Percentiles rank a stretch among this genome's conserved stretches.
phyloP scores from a whole-genome alignment of 2,888 invertebrate genomes.

The Lycia hirtaria region DNA sequence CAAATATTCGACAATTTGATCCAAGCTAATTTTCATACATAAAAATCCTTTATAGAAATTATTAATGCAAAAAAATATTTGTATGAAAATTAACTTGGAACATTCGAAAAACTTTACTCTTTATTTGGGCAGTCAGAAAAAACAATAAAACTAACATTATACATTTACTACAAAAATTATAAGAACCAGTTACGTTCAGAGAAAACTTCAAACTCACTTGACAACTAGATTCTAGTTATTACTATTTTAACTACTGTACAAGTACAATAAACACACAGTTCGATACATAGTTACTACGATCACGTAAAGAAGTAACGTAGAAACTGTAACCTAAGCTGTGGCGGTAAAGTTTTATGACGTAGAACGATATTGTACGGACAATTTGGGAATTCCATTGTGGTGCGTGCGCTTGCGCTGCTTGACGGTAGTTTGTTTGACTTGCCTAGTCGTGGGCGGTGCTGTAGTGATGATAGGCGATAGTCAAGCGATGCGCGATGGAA shows the following conservation, averaged over 20 bases:
- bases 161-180: no score
- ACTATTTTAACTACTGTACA: background rate
- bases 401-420: constrained; percentile 11
- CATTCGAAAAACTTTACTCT: no score
- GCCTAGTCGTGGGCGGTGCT: constrained; percentile 40
- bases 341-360: constrained; percentile 19
- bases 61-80: no score
- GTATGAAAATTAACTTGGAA: no score
- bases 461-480: constrained; percentile 10
- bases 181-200: background rate
- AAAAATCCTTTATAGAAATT: no score
- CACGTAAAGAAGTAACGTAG: background rate
- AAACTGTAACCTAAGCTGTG: background rate
- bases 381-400: constrained; percentile 58
- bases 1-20: no score
- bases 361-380: constrained; percentile 39
- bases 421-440: constrained; percentile 48
- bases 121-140: no score
- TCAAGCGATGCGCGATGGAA: background rate
- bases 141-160: no score
- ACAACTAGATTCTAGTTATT: background rate
- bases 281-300: background rate
- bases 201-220: background rate
- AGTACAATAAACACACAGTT: background rate
- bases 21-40: no score